A percentile compares a stretch with the other conserved stretches of the same genome.
Conservation (phyloP, 2,797 vertebrate species). For the Sardinella longiceps region DNA sequence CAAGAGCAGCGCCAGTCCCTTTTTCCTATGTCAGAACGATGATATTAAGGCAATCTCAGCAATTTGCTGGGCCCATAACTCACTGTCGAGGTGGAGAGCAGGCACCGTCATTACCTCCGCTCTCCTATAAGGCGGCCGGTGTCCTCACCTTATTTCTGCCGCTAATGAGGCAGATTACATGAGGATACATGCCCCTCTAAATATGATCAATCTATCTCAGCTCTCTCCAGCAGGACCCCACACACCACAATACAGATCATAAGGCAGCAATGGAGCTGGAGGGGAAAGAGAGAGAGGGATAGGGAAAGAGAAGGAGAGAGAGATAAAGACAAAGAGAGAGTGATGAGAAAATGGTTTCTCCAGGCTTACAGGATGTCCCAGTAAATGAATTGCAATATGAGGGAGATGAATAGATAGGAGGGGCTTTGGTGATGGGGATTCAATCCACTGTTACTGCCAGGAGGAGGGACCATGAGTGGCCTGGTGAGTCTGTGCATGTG, state of each 20-base stretch:
- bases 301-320: background rate
- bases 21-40: conserved; percentile 18
- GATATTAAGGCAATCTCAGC: conserved; percentile 22
- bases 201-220: background rate
- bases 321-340: background rate
- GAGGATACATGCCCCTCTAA: background rate
- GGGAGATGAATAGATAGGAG: background rate
- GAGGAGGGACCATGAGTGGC: background rate
- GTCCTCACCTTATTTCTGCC: conserved; percentile 1
- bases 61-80: background rate
- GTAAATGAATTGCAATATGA: background rate
- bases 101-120: background rate
- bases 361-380: background rate
- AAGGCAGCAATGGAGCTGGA: too few relatives aligned
- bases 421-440: background rate
- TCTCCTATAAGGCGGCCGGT: background rate
- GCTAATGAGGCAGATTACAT: conserved; percentile 23
- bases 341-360: background rate
- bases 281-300: too few relatives aligned
- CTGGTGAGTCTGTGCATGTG: background rate
- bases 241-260: background rate
- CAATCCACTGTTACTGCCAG: background rate
- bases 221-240: background rate
- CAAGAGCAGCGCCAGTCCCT: background rate
- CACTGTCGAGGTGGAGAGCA: background rate